Conservation (phyloP, 2,113 vertebrate species). For the Dendrocopos noguchii region DNA sequence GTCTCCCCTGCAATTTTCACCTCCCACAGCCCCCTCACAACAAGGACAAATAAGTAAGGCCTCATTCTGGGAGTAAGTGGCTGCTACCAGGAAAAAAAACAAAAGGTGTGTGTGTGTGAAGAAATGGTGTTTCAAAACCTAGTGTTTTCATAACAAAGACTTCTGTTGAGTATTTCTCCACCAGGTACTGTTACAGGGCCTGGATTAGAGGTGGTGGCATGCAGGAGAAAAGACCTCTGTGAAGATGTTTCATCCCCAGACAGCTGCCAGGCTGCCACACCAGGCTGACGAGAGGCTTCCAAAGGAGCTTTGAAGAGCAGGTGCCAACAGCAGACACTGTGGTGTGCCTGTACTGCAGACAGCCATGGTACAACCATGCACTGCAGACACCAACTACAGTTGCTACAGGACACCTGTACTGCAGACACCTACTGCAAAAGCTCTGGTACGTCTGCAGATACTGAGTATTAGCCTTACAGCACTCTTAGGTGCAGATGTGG, state of each 20-base stretch:
- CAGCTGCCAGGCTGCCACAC: background rate
- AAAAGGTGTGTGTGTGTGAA: background rate
- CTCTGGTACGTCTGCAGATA: background rate
- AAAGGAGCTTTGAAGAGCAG: accelerated
- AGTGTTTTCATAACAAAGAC: background rate
- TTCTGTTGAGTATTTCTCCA: background rate
- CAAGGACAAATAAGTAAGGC: background rate
- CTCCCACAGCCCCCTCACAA: background rate
- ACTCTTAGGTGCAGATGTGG: background rate
- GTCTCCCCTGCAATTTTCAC: background rate
- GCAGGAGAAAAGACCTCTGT: background rate
- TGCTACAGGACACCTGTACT: background rate
- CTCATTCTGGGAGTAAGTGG: background rate
- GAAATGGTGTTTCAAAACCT: background rate
- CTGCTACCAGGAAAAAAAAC: background rate
- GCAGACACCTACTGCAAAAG: accelerated
- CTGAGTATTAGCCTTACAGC: background rate
- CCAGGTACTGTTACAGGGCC: background rate
- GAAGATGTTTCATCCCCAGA: accelerated
- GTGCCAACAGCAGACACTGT: accelerated
- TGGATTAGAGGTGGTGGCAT: background rate
- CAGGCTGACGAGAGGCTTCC: background rate
- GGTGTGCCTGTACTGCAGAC: background rate
- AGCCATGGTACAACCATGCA: accelerated
- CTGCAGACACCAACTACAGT: background rate